Conservation (phyloP, 2,113 vertebrate species). For the Xyliphius kryptos region DNA sequence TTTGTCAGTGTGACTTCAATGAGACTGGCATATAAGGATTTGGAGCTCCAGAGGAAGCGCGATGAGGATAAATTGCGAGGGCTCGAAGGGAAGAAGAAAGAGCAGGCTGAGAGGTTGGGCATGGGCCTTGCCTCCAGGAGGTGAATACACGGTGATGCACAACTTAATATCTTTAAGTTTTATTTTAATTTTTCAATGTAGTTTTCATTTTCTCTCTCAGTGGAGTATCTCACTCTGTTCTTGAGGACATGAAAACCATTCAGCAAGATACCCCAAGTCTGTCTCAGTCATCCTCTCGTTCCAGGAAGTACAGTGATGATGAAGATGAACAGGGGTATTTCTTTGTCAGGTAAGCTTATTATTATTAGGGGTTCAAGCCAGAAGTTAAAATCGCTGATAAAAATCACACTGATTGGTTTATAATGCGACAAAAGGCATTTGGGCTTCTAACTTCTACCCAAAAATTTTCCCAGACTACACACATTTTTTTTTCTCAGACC, state of each 20-base stretch:
- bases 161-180: background rate
- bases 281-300: constrained; percentile 50
- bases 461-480: too few relatives aligned
- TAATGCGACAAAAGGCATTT: too few relatives aligned
- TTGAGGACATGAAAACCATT: constrained; percentile 88
- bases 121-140: constrained; percentile 77
- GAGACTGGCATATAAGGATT: constrained; percentile 77
- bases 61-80: constrained; percentile 69
- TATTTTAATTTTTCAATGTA: too few relatives aligned
- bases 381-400: too few relatives aligned
- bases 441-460: too few relatives aligned
- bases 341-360: constrained; percentile 54
- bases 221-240: constrained; percentile 88
- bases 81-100: constrained; percentile 70
- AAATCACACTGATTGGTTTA: too few relatives aligned
- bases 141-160: constrained; percentile 28
- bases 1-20: constrained; percentile 69
- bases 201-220: constrained; percentile 50
- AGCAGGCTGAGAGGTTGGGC: constrained; percentile 82
- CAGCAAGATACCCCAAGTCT: constrained; percentile 77
- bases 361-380: too few relatives aligned
- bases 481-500: too few relatives aligned
- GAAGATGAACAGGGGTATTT: constrained; percentile 69
- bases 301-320: constrained; percentile 67
- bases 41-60: constrained; percentile 76